phyloP scores from a whole-genome alignment of 2,113 vertebrate species.

The Axis porcinus region DNA sequence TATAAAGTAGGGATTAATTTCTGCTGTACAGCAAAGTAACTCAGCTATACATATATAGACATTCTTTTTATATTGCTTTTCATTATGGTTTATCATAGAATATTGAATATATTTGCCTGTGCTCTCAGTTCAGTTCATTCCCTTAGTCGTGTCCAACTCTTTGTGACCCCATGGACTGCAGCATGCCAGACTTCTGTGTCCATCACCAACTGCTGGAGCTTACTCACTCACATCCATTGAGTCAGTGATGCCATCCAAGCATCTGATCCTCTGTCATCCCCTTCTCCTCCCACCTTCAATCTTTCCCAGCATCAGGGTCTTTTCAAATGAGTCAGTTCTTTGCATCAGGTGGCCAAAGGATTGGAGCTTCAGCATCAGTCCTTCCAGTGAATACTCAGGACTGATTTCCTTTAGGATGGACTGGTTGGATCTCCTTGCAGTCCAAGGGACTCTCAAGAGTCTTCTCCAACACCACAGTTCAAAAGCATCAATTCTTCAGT shows the following conservation, averaged over 20 bases:
- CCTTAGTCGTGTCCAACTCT: not conserved
- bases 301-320: not conserved
- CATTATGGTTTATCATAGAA: not conserved
- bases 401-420: not conserved
- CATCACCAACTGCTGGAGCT: not conserved
- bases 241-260: not conserved
- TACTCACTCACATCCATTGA: not conserved
- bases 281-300: not conserved
- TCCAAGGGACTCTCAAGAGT: not conserved
- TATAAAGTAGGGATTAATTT: not conserved
- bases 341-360: not conserved
- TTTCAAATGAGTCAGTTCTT: not conserved
- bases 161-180: not conserved
- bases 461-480: not conserved
- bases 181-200: not conserved
- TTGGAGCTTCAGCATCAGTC: not conserved
- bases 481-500: not conserved
- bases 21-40: not conserved
- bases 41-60: not conserved
- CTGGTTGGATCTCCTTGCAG: not conserved
- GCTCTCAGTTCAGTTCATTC: not conserved
- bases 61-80: not conserved
- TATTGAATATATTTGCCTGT: not conserved
- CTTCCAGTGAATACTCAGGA: not conserved
- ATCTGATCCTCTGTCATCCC: not conserved